These are phyloP conservation scores for Clarias platycephalus DNA, from an alignment of 2,797 vertebrate genomes.

Conservation along the genomic window DNA sequence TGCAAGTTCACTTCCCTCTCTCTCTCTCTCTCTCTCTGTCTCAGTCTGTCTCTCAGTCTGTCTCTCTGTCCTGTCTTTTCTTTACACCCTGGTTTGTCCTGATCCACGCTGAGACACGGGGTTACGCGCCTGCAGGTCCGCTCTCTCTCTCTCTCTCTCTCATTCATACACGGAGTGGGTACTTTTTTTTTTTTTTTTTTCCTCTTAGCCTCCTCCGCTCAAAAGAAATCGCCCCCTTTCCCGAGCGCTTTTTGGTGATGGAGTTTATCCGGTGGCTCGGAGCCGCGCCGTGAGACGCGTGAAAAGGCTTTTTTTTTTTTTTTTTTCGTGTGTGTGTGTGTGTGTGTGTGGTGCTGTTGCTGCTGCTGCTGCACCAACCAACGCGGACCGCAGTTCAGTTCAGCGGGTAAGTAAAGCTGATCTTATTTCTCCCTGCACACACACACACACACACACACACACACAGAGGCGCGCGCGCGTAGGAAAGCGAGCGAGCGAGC, in stretches of 20 bases:
- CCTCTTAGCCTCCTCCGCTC: not conserved
- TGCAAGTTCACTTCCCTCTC: conserved; percentile 24
- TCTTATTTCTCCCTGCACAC: not conserved
- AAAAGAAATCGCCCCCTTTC: not conserved
- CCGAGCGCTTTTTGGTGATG: conserved; percentile 60
- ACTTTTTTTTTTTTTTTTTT: not conserved
- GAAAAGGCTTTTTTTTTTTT: not conserved
- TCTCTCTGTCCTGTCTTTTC: not conserved
- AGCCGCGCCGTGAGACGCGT: conserved; percentile 59
- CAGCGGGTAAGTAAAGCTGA: conserved; percentile 27
- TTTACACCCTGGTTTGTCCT: no score
- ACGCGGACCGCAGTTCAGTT: conserved; percentile 8
- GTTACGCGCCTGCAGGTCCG: conserved; percentile 52
- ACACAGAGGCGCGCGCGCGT: not conserved
- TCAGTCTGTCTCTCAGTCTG: not conserved
- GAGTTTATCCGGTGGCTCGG: conserved; percentile 65
- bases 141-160: conserved; percentile 62
- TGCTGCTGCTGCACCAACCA: conserved; percentile 25
- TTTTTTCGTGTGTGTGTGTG: no score
- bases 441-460: not conserved
- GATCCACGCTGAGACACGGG: not conserved
- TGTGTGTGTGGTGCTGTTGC: conserved; percentile 47
- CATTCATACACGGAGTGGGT: conserved; percentile 41
- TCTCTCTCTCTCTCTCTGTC: not conserved
- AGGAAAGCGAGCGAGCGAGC: not conserved